Base-by-base conservation (phyloP, 2,888 invertebrate species). In the Cabera pusaria region DNA sequence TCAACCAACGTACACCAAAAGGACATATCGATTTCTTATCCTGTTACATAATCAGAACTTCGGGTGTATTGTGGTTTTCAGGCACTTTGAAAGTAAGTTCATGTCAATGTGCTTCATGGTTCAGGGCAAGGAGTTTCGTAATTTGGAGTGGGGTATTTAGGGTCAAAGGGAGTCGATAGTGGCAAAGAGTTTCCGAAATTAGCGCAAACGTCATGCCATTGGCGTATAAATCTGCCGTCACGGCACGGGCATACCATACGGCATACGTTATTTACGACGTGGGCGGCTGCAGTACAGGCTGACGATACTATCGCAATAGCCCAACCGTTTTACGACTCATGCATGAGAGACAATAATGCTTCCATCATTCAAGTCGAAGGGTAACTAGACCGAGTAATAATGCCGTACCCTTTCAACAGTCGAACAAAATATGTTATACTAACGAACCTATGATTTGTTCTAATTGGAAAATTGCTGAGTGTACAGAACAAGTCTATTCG, bases 191-290 rank as follows among this genome's bases (percentile, higher is more conserved):
- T 75, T 75, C 71, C 71, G 64, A 75, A 75, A 72, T 73, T 70
- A 69, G 67, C 56, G 64, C 62, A 52, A 57, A 62, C 70, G 69
- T 65, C 75, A 79, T 76, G 77, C 74, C 63, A 84, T 77, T 66
- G 54, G 44, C 57, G 47, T 72, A 80, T 85, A 81, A 83, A 85
- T 82, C 74, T 73, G 71, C 77, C 77, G 64, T 59, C 67, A 56
- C 59, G 54, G 52, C 67, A 56, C 59, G 54, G 52, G 43, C 55
- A 51, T 52, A 52, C 48, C 46, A 46, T 52, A 55, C 58, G 53
- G 55, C 48, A 44, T 50, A n/a, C n/a, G n/a, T n/a, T n/a, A n/a
- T 39, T 36, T 40, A 41, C 56, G 41, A 56, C 46, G 69, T 62
- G 58, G 66, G 64, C 56, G 41, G 43, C 49, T 64, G 62, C 61